Conservation (phyloP, 2,113 vertebrate genomes). For the Mustela nigripes region DNA sequence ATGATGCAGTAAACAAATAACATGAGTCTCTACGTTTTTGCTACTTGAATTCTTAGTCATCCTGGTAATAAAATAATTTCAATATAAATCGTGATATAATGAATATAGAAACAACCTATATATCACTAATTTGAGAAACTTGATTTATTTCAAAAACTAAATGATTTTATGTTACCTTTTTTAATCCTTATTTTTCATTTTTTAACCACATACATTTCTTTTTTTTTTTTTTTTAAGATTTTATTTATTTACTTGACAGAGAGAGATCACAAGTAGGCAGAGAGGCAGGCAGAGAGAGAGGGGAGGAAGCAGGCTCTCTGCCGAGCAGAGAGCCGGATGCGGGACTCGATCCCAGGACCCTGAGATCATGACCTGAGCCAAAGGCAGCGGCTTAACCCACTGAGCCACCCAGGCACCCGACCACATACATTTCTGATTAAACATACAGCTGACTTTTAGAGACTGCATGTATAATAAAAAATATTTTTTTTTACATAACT, state of each 20-base stretch:
- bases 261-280: too few relatives aligned
- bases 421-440: background rate
- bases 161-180: background rate
- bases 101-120: background rate
- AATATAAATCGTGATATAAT: background rate
- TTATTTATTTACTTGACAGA: too few relatives aligned
- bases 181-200: background rate
- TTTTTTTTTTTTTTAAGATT: too few relatives aligned
- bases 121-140: background rate
- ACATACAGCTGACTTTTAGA: background rate
- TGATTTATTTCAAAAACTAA: background rate
- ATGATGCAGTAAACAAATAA: background rate
- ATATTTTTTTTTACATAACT: background rate
- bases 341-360: too few relatives aligned
- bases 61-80: background rate
- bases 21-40: background rate
- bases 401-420: background rate
- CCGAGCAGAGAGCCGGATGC: too few relatives aligned
- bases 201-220: background rate
- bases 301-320: too few relatives aligned
- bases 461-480: background rate
- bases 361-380: too few relatives aligned
- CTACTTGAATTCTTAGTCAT: background rate
- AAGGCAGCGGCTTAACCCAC: too few relatives aligned
- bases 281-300: too few relatives aligned